These are phyloP conservation scores for Pterocles burchelli DNA, from an alignment of 2,113 vertebrate genomes.

Conservation along the genomic window DNA sequence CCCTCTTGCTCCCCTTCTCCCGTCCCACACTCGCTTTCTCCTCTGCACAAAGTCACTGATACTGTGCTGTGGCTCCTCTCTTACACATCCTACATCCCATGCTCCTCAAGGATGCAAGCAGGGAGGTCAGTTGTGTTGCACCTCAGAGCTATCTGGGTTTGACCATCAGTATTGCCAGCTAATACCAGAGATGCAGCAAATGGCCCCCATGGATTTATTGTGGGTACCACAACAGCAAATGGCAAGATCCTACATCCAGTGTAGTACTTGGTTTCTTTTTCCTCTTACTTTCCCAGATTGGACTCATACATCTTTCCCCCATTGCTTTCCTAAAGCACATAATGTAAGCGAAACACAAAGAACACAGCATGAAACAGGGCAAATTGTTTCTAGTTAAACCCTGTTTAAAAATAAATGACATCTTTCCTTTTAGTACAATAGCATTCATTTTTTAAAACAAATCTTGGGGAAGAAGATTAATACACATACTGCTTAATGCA, in stretches of 20 bases:
- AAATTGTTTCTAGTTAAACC: not conserved
- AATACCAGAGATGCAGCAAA: not conserved
- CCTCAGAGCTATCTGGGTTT: not conserved
- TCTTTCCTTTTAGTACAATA: not conserved
- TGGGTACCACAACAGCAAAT: not conserved
- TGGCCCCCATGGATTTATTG: not conserved
- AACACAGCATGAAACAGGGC: not conserved
- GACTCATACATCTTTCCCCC: not conserved
- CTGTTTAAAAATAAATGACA: constrained; percentile 25
- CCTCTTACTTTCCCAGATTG: not conserved
- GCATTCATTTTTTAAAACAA: not conserved
- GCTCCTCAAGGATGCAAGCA: not conserved
- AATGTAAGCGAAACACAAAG: not conserved
- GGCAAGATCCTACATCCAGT: rapidly evolving
- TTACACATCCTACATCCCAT: not conserved
- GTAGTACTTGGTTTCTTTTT: not conserved
- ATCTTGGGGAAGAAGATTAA: not conserved
- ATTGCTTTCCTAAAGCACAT: not conserved
- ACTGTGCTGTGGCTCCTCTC: not conserved
- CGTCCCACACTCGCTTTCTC: not conserved
- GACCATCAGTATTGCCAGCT: not conserved
- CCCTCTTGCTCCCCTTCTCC: not conserved
- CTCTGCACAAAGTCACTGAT: not conserved
- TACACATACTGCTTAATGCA: not conserved
- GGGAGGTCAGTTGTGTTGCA: not conserved